Base-by-base conservation (phyloP, 2,797 vertebrate species). In the Gobio occitaniae region DNA sequence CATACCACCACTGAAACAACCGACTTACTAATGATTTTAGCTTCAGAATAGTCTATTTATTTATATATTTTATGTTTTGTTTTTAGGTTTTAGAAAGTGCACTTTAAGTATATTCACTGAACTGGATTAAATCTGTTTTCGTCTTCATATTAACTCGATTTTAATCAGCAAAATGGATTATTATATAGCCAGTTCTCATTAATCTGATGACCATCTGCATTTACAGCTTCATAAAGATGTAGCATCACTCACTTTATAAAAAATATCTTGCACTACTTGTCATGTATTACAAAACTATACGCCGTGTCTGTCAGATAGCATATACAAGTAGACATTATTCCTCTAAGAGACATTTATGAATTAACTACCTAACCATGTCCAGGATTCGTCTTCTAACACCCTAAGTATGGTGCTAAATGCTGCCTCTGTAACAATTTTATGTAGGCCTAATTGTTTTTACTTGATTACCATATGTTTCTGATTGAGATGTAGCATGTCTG, bases 31-130 rank as follows among this genome's bases (percentile, higher is more conserved):
- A 71, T 61, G 3, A 9, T 29, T 59, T 87, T 61, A 50, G 32
- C 80, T 83, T 74, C n/a, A 76, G 29, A 59, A 41, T 76, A 63
- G 63, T 25, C 50, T 80, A 86, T 47, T 83, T 86, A 66, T 86
- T 78, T 29, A 63, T 48, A 17, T 11, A 21, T 63, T 54, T 69
- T 63, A 29, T 36, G 3, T 63, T 19, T 4, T 38, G 4, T 61
- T 32, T 50, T 36, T n/a, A 21, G 41, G 15, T 80, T 80, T 65
- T 29, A 69, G 19, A 11, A 17, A n/a, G 47, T 75, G 82, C 82
- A 84, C 77, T 87, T 80, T 80, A 41, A 12, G 16, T 29, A 48
- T 59, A 63, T 29, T 36, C 54, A 70, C 19, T 71, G n/a, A 56
- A 78, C 17, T 61, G 36, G 5, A 78, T 21, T 69, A 6, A 5